A percentile compares a stretch with the other conserved stretches of the same genome.
phyloP scores from a whole-genome alignment of 2,888 invertebrate genomes.

The Dioctria linearis region DNA sequence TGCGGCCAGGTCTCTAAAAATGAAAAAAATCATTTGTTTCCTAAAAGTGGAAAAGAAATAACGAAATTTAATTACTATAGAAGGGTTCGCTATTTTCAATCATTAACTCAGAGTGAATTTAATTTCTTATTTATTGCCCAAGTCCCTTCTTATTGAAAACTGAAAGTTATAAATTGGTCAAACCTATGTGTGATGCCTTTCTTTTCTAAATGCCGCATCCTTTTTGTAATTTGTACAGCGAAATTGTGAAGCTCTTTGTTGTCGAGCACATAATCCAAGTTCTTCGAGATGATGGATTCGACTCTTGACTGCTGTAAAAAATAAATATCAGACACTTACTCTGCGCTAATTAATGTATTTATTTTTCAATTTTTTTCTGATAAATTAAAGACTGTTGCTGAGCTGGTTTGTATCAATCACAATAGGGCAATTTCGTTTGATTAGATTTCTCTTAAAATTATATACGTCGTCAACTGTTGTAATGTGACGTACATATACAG shows the following conservation, averaged over 20 bases:
- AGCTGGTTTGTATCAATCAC: too few species aligned
- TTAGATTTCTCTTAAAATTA: too few species aligned
- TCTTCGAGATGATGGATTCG: conserved; percentile 52
- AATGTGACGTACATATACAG: too few species aligned
- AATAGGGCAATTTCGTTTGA: too few species aligned
- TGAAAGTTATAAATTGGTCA: neutral
- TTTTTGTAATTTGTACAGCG: conserved; percentile 84
- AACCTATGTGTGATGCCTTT: conserved; percentile 81
- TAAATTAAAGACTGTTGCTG: too few species aligned
- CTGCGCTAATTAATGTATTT: too few species aligned
- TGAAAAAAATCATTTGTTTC: conserved; percentile 32
- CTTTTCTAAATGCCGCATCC: conserved; percentile 84
- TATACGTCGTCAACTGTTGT: too few species aligned
- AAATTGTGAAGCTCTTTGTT: conserved; percentile 78
- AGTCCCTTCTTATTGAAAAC: too few species aligned
- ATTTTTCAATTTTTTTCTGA: too few species aligned
- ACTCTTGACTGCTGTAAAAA: conserved; percentile 62
- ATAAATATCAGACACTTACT: neutral
- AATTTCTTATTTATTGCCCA: too few species aligned
- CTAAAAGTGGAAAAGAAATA: neutral
- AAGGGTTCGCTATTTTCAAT: neutral
- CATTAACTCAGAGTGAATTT: neutral
- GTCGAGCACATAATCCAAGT: conserved; percentile 69
- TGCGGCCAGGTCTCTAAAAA: conserved; percentile 82
- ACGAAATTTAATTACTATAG: neutral